Evolutionary conservation across 2,888 invertebrate genomes (phyloP), one percentile per base, ranked within the genome.

Genomic region (Dryadula phaetusa): DNA sequence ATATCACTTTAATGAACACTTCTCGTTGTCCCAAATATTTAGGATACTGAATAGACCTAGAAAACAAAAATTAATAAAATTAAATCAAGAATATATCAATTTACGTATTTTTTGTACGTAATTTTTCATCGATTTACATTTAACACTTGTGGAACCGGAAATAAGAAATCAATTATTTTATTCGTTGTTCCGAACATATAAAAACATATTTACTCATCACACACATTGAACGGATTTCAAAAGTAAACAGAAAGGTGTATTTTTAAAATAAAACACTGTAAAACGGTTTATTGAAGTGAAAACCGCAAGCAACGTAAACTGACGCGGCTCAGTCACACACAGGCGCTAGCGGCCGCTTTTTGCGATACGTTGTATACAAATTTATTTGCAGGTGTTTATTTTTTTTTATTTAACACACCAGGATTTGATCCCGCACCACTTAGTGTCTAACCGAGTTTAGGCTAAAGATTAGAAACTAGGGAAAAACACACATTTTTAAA

Each of bases 291-390:
- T 47, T 34, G 34, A 20, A 20, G 54, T 37, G 12, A 37, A 37
- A 37, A 37, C 20, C 54, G 20, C 54, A 34, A 12, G 12, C 53
- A 28, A 7, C 20, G 54, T 37, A 7, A 14, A 37, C 20, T 14
- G 37, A 49, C n/a, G 49, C 7, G n/a, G 14, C n/a, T 12, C 54
- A 34, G 54, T 54, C 54, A 22, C 18, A 54, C 37, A 16, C 54
- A 54, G 54, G 14, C 20, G 18, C 16, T 16, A 3, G 34, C 53
- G 1, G 12, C 34, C 14, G 22, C 18, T 32, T 16, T 8, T 52
- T 28, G 14, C 28, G n/a, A n/a, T n/a, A n/a, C n/a, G n/a, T n/a
- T n/a, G n/a, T n/a, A n/a, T n/a, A n/a, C n/a, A n/a, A n/a, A n/a
- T n/a, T 6, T 22, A 14, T 14, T 47, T 47, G 10, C 7, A n/a